A percentile compares a stretch with the other conserved stretches of the same genome.
Conservation (phyloP, 2,797 vertebrate species). For the Champsocephalus gunnari region DNA sequence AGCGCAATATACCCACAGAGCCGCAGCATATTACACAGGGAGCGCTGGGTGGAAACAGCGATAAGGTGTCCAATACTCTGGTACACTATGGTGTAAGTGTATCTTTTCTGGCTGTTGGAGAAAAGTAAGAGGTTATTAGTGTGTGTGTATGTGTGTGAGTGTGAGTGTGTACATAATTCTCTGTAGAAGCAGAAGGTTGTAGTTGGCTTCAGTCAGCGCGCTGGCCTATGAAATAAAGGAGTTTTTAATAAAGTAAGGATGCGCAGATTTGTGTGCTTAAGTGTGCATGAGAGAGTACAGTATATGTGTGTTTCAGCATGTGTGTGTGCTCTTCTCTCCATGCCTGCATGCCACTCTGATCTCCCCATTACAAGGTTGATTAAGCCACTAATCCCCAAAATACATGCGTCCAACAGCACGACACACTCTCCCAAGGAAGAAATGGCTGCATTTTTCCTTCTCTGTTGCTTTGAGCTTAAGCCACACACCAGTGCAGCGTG, state of each 20-base stretch:
- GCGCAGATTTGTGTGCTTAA: conserved; percentile 65
- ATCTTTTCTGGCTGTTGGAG: conserved; percentile 72
- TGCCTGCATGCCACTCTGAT: conserved; percentile 86
- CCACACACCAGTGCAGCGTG: conserved; percentile 77
- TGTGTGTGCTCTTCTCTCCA: conserved; percentile 74
- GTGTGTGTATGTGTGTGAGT: conserved; percentile 13
- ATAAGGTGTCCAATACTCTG: conserved; percentile 74
- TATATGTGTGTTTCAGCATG: conserved; percentile 50
- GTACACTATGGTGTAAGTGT: conserved; percentile 61
- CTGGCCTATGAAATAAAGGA: conserved; percentile 68
- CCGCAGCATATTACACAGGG: conserved; percentile 76
- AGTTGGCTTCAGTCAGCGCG: conserved; percentile 43
- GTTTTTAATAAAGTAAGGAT: conserved; percentile 71
- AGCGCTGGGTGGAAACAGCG: conserved; percentile 70
- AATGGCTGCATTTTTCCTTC: conserved; percentile 74
- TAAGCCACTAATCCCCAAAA: conserved; percentile 90
- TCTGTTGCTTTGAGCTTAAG: conserved; percentile 81
- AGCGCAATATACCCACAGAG: conserved; percentile 72
- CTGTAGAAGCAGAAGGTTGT: conserved; percentile 51
- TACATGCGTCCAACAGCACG: conserved; percentile 86
- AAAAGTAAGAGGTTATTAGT: conserved; percentile 77
- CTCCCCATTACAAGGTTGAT: conserved; percentile 91
- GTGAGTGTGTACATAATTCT: conserved; percentile 39
- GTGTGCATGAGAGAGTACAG: conserved; percentile 52
- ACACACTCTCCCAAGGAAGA: conserved; percentile 70